A percentile compares a stretch with the other conserved stretches of the same genome.
phyloP scores from a whole-genome alignment of 2,888 invertebrate genomes.

The Patella ulyssiponensis region DNA sequence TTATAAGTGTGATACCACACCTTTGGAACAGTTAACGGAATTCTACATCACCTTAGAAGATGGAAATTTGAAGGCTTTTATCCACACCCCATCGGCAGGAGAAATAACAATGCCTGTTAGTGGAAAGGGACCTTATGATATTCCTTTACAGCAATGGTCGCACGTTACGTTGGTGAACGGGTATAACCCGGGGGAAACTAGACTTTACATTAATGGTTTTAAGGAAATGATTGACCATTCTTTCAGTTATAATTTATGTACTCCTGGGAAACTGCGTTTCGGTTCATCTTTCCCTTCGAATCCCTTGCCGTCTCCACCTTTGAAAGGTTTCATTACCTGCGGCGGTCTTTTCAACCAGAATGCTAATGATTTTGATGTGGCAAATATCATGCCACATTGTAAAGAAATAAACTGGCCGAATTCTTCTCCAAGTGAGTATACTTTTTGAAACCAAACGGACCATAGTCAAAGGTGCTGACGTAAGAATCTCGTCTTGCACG shows the following conservation, averaged over 20 bases:
- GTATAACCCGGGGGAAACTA: not conserved
- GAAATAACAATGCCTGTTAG: not conserved
- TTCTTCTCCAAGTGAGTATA: constrained; percentile 1
- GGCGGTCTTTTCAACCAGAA: not conserved
- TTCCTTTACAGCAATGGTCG: not conserved
- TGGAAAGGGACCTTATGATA: not conserved
- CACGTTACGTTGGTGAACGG: not conserved
- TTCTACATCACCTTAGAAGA: not conserved
- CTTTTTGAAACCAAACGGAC: no score
- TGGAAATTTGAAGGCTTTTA: not conserved
- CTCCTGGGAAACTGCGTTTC: not conserved
- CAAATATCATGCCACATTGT: not conserved
- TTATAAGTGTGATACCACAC: not conserved
- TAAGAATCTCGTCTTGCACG: no score
- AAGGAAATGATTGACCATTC: not conserved
- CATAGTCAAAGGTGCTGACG: no score
- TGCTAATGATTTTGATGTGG: not conserved
- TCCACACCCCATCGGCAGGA: not conserved
- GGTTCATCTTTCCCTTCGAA: not conserved
- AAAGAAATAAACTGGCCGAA: not conserved
- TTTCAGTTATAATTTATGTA: not conserved
- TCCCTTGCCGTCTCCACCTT: not conserved
- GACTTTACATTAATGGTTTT: not conserved
- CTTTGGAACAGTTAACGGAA: not conserved
- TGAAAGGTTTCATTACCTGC: not conserved